Base-by-base conservation (phyloP, 1,140 invertebrate species). In the Polypedilum pembai region DNA sequence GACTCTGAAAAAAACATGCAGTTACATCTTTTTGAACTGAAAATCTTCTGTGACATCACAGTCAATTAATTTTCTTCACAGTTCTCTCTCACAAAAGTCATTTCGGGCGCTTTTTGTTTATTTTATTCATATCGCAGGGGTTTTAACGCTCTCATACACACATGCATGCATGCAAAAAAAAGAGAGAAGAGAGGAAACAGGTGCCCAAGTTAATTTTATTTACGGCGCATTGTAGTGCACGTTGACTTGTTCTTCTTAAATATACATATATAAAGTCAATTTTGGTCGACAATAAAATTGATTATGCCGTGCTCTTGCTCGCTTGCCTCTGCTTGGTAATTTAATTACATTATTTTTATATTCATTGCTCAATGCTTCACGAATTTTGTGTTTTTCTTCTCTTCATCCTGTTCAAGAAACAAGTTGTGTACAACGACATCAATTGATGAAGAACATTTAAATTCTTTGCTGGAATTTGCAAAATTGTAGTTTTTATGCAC, bases 51-150 rank as follows among this genome's bases (percentile, higher is more conserved):
- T 21, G 12, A 21, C 65, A 69, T 69, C 17, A 69, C 20, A 69
- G 65, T 69, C 65, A 69, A 69, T 69, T 69, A 69, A 69, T 69
- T 69, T 69, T 21, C n/a, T 69, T 69, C 65, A 69, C 65, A 69
- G 65, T 69, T 69, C 8, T 69, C 12, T 56, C n/a, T 56, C 5
- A 3, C 24, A 33, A 33, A 33, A 33, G 5, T 3, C 24, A 33
- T 33, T 33, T 33, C 24, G 24, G 5, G 24, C 24, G 5, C 24
- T 33, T 1, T n/a, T 33, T 33, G 24, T 33, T 33, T 33, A 33
- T 33, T 33, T 33, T 33, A 33, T 33, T 33, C 24, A 33, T 33
- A 33, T 33, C 24, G 5, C 24, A 33, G 5, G 24, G 24, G 24
- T 33, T 33, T 33, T 33, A 33, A 33, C 24, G 24, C 24, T 33